These are phyloP conservation scores for Dallia pectoralis DNA, from an alignment of 2,797 vertebrate genomes.

Conservation along the genomic window DNA sequence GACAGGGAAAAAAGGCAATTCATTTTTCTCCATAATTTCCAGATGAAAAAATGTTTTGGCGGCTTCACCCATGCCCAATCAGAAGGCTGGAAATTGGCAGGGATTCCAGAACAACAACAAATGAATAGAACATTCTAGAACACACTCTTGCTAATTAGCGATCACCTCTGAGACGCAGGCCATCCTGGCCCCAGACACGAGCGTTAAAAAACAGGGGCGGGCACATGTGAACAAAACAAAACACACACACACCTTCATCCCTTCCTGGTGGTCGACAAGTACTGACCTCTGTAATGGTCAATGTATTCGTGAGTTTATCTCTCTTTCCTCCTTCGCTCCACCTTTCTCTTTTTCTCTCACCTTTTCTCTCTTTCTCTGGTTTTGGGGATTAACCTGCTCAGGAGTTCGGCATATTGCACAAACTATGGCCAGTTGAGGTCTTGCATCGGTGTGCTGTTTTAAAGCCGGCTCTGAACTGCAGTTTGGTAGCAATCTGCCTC, in stretches of 20 bases:
- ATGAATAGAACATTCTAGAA: slow-evolving; percentile 25
- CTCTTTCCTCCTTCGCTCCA: background rate
- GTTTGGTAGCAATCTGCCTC: slow-evolving; percentile 31
- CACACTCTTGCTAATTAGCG: slow-evolving; percentile 17
- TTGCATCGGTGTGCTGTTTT: background rate
- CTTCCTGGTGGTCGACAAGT: background rate
- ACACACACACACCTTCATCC: background rate
- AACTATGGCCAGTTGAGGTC: background rate
- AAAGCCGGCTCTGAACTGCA: background rate
- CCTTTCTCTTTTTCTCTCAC: background rate
- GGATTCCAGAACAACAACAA: slow-evolving; percentile 37
- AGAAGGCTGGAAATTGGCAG: slow-evolving; percentile 69
- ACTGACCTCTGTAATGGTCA: background rate
- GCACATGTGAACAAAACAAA: background rate
- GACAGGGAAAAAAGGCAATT: fast-evolving
- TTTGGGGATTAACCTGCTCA: background rate
- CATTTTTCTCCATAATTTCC: background rate
- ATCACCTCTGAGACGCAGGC: slow-evolving; percentile 26
- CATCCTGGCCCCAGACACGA: background rate
- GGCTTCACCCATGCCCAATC: slow-evolving; percentile 54
- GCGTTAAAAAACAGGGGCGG: background rate
- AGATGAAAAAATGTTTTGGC: background rate
- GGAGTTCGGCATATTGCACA: background rate
- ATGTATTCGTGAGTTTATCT: background rate
- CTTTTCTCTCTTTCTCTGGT: background rate